Evolutionary conservation across 2,888 invertebrate species (phyloP), one percentile per base, ranked within the genome.

Genomic region (Achlya flavicornis): DNA sequence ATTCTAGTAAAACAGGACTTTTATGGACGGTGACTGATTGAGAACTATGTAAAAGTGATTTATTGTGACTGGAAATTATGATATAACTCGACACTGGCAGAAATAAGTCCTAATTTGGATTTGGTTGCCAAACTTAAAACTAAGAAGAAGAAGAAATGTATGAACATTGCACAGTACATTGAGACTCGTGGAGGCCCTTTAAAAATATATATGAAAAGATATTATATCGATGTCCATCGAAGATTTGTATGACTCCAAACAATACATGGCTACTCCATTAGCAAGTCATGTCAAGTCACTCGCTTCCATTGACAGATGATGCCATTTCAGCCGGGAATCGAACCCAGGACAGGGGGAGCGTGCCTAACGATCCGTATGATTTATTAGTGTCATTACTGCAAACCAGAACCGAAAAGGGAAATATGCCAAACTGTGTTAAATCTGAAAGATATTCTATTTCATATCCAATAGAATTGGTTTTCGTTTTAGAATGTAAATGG

Each of bases 291-390:
- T 93, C 92, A 92, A 92, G 91, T 92, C 92, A 91, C 91, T 84
- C 74, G 73, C 77, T 74, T 78, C 87, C 86, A 93, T 92, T 93
- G 93, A 93, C 93, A 93, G 93, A 93, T 93, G 93, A 93, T 92
- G 89, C 92, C 91, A 93, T 93, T 93, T 91, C 92, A 86, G 82
- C 81, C 89, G 87, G 90, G 93, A 93, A 92, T 93, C 93, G 92
- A 93, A 92, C 88, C 88, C 84, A 77, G 78, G 82, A 88, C 90
- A 83, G 79, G 88, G 91, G 92, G 92, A 89, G 85, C 88, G 85
- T 82, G 89, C 84, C 89, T 93, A 93, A 93, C 92, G 93, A 93
- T 88, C 91, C 92, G 83, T 93, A 92, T 93, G 93, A 93, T 93
- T 92, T 93, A 93, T 93, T 92, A 92, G 92, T 91, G 88, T 92